Evolutionary conservation across 2,113 vertebrate species (phyloP).

Genomic region (Tragelaphus scriptus): DNA sequence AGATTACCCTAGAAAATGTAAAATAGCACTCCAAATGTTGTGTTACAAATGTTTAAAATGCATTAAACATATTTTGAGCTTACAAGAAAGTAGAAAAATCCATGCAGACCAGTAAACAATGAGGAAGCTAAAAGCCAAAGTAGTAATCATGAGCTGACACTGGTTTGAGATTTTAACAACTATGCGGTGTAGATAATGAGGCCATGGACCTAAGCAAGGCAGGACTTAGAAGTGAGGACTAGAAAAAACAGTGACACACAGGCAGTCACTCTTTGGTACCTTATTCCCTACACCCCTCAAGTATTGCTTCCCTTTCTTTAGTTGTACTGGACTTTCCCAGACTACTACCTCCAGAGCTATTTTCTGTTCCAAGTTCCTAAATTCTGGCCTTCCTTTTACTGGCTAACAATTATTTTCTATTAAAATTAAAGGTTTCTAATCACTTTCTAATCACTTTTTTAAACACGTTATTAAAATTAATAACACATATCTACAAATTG

Average conservation of each 20-base stretch:
- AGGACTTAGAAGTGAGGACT: neutral
- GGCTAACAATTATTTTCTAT: neutral
- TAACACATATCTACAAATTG: neutral
- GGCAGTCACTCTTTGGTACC: neutral
- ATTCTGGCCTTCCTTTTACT: neutral
- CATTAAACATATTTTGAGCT: neutral
- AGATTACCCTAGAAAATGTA: neutral
- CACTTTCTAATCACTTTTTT: neutral
- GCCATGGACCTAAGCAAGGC: neutral
- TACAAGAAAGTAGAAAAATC: neutral
- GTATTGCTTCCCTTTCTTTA: neutral
- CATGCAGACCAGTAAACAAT: neutral
- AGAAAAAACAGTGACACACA: neutral
- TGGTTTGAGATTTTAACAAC: neutral
- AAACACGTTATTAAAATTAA: neutral
- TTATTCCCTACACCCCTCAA: neutral
- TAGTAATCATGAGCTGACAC: neutral
- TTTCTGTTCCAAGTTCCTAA: neutral
- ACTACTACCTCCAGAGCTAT: neutral
- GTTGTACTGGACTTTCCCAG: neutral
- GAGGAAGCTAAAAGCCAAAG: neutral
- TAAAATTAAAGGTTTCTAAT: conserved; percentile 5
- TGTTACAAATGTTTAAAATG: neutral
- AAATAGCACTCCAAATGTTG: neutral
- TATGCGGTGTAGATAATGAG: neutral